Percentiles rank a stretch among this genome's conserved stretches.
Conservation (phyloP, 2,113 vertebrate genomes). For the Lota lota region DNA sequence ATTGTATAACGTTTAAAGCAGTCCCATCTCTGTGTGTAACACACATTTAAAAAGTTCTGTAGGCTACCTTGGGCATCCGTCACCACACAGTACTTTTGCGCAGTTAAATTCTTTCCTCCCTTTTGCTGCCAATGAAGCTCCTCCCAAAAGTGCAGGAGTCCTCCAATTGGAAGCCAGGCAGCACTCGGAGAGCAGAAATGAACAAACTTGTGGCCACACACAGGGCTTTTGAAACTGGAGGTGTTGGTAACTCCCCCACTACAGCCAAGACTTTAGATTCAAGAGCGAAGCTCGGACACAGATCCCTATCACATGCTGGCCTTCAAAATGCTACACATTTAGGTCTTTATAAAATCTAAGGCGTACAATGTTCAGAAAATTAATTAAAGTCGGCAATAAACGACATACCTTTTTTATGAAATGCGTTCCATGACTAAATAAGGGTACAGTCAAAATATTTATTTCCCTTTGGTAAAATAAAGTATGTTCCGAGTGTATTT, state of each 20-base stretch:
- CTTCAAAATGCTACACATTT: slow-evolving; percentile 7
- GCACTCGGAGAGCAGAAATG: slow-evolving; percentile 29
- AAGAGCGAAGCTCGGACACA: slow-evolving; percentile 38
- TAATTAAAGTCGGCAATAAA: too few relatives aligned
- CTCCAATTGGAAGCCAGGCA: slow-evolving; percentile 76
- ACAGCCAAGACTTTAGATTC: slow-evolving; percentile 48
- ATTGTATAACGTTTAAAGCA: slow-evolving; percentile 46
- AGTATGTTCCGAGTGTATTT: too few relatives aligned
- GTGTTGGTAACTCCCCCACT: slow-evolving; percentile 69
- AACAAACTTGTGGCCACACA: slow-evolving; percentile 72
- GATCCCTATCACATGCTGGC: slow-evolving; percentile 25
- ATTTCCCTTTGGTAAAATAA: too few relatives aligned
- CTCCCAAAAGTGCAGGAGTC: slow-evolving; percentile 60
- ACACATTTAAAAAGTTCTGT: slow-evolving; percentile 86
- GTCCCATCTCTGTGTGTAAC: slow-evolving; percentile 76
- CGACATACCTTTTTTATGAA: too few relatives aligned
- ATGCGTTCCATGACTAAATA: too few relatives aligned
- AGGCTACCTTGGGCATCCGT: slow-evolving; percentile 88
- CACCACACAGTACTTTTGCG: slow-evolving; percentile 91
- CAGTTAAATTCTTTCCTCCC: slow-evolving; percentile 83
- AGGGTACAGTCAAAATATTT: too few relatives aligned
- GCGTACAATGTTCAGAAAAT: background rate
- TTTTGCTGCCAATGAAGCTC: slow-evolving; percentile 69
- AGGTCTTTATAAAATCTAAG: background rate
- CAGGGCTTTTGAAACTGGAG: slow-evolving; percentile 52